phyloP scores from a whole-genome alignment of 2,888 invertebrate genomes.

The Amphimallon solstitiale region DNA sequence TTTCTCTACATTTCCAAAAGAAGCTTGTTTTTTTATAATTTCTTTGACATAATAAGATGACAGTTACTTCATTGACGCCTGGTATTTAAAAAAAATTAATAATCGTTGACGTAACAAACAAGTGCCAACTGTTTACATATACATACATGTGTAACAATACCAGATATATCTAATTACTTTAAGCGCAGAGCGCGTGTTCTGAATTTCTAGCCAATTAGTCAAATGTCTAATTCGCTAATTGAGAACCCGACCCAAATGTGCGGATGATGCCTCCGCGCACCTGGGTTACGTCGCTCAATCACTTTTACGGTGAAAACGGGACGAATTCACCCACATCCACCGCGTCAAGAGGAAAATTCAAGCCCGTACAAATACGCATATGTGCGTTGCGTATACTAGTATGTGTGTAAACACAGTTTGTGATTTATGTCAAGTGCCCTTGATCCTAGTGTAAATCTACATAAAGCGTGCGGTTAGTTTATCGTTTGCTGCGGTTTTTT shows the following conservation, averaged over 20 bases:
- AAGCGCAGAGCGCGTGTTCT: conserved; percentile 40
- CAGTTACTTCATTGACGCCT: no score
- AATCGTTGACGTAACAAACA: background rate
- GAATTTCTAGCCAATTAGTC: conserved; percentile 51
- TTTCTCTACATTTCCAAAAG: no score
- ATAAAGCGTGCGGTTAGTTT: background rate
- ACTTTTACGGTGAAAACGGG: background rate
- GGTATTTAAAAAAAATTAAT: no score
- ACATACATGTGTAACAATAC: background rate
- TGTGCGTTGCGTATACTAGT: background rate
- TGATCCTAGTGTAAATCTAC: background rate
- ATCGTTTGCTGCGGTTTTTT: no score
- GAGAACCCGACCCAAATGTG: conserved; percentile 47
- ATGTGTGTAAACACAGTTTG: background rate
- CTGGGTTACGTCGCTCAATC: background rate
- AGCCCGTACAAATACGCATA: background rate
- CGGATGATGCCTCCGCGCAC: background rate
- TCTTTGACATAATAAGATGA: no score
- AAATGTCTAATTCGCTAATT: conserved; percentile 52
- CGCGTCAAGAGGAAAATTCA: background rate
- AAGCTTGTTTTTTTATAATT: no score
- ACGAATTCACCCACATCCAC: background rate
- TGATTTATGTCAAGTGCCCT: conserved; percentile 1
- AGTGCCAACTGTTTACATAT: background rate
- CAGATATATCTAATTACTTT: conserved; percentile 2